Evolutionary conservation across 2,113 vertebrate species (phyloP).

Genomic region (Raphicerus campestris): DNA sequence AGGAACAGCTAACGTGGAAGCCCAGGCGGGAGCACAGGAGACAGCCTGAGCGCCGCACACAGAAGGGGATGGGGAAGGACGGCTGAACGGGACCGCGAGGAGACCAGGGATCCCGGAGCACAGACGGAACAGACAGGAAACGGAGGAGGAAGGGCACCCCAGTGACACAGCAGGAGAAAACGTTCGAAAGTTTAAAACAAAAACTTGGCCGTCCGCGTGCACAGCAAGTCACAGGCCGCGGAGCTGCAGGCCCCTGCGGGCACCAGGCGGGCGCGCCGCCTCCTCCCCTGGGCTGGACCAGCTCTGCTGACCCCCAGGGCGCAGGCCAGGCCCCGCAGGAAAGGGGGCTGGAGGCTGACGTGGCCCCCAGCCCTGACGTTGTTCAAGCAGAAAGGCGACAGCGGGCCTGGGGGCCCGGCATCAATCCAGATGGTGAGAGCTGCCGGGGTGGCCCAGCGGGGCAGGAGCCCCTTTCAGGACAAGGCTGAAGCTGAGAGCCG

Average conservation of each 20-base stretch:
- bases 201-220: accelerated
- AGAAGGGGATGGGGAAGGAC: background rate
- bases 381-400: background rate
- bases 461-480: background rate
- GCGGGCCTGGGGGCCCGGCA: too few species aligned
- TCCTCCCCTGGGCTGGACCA: background rate
- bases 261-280: background rate
- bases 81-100: accelerated
- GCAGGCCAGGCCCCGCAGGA: background rate
- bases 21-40: background rate
- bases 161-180: background rate
- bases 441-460: too few species aligned
- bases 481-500: background rate
- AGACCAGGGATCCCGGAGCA: background rate
- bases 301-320: too few species aligned
- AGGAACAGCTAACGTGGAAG: background rate
- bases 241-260: background rate
- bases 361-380: accelerated
- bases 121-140: too few species aligned
- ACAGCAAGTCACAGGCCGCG: accelerated
- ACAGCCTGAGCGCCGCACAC: background rate
- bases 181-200: too few species aligned
- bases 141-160: too few species aligned
- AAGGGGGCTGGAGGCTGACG: background rate
- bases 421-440: background rate